Conservation (phyloP, 1,140 invertebrate species). For the Octopus bimaculoides region DNA sequence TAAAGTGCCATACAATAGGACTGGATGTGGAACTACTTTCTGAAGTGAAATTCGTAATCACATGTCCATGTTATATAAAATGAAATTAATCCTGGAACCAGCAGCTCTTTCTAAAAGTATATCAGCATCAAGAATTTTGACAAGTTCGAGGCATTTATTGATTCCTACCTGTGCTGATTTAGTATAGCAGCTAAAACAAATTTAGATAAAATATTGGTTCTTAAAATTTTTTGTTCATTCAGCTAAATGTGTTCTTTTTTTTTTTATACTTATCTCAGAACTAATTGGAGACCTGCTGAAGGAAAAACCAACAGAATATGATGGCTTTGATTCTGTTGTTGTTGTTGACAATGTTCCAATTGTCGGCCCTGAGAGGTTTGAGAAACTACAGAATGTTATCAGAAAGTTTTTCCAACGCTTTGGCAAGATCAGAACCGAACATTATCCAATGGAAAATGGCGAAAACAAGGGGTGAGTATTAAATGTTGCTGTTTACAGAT, state of each 20-base stretch:
- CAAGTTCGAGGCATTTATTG: too few species aligned
- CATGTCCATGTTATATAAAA: not conserved
- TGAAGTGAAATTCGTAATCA: not conserved
- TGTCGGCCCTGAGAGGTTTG: constrained; percentile 84
- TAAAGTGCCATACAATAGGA: too few species aligned
- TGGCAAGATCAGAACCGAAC: constrained; percentile 85
- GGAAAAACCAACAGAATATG: constrained; percentile 86
- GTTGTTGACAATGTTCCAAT: constrained; percentile 95
- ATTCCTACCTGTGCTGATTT: too few species aligned
- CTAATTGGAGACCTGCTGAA: constrained; percentile 82
- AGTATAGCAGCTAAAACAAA: too few species aligned
- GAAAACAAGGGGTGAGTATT: constrained; percentile 78
- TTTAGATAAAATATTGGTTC: too few species aligned
- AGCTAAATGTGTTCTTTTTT: too few species aligned
- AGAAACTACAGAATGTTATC: constrained; percentile 91
- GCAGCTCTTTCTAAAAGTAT: not conserved
- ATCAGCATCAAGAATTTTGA: too few species aligned
- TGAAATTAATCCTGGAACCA: not conserved
- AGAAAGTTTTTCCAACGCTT: constrained; percentile 89
- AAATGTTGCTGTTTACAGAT: not conserved
- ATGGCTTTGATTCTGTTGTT: constrained; percentile 93
- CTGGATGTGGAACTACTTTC: too few species aligned
- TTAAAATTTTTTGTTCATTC: too few species aligned
- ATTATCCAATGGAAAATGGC: constrained; percentile 82
- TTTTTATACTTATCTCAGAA: constrained; percentile 64